These are phyloP conservation scores for Gila robusta DNA, from an alignment of 2,797 vertebrate species.

Conservation along the genomic window DNA sequence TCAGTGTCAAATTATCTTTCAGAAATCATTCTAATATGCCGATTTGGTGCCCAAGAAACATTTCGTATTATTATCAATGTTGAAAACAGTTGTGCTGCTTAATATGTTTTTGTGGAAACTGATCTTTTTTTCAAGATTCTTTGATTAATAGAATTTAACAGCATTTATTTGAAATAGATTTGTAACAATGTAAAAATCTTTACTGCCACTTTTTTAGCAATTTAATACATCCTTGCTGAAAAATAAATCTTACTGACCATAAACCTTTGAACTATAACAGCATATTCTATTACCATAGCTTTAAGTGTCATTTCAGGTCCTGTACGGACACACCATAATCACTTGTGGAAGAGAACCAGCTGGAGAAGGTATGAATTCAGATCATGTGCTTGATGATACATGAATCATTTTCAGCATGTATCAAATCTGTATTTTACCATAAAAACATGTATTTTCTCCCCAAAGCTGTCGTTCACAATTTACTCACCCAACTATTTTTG, in stretches of 20 bases:
- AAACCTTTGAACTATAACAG: not conserved
- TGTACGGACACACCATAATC: not conserved
- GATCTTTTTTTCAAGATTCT: not conserved
- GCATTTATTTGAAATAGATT: not conserved
- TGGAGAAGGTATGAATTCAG: not conserved
- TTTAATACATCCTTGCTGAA: not conserved
- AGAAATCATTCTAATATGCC: not conserved
- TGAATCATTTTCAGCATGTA: slow-evolving; percentile 15
- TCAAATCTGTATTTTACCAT: slow-evolving; percentile 12
- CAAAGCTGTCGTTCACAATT: slow-evolving; percentile 1
- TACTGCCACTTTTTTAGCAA: not conserved
- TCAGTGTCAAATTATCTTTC: not conserved
- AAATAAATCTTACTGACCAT: too few species aligned
- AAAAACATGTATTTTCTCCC: not conserved
- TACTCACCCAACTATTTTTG: not conserved
- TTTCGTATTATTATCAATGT: not conserved
- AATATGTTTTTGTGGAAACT: not conserved
- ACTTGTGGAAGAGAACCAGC: not conserved
- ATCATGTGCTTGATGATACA: slow-evolving; percentile 15
- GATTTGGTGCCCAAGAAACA: not conserved
- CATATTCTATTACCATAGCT: not conserved
- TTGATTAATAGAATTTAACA: not conserved
- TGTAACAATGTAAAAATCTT: not conserved
- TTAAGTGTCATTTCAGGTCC: slow-evolving; percentile 16
- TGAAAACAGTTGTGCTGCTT: not conserved